A percentile compares a stretch with the other conserved stretches of the same genome.
Evolutionary conservation across 2,888 invertebrate genomes (phyloP).

Genomic region (Loripinus fragilis): DNA sequence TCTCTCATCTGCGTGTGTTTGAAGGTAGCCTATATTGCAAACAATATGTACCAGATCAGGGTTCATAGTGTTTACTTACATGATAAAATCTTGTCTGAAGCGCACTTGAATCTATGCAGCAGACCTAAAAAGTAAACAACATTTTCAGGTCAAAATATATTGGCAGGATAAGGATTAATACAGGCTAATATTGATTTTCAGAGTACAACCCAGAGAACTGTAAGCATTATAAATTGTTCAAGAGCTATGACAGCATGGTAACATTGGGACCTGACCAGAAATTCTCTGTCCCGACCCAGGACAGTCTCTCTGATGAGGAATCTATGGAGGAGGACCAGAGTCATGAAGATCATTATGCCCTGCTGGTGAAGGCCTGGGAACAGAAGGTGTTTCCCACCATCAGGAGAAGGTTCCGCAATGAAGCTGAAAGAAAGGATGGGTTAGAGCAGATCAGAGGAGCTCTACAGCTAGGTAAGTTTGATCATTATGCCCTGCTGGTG

Average conservation of each 20-base stretch:
- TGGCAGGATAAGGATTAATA: too few species aligned
- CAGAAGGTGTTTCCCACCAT: conserved; percentile 83
- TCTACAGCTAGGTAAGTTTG: conserved; percentile 81
- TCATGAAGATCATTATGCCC: conserved; percentile 81
- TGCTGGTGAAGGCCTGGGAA: conserved; percentile 84
- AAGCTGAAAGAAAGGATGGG: conserved; percentile 83
- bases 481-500: conserved; percentile 82
- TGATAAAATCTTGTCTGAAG: too few species aligned
- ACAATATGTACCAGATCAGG: too few species aligned
- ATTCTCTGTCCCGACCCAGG: conserved; percentile 69
- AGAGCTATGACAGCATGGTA: conserved; percentile 79
- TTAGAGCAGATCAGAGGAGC: conserved; percentile 83
- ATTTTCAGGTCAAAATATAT: too few species aligned
- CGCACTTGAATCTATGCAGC: too few species aligned
- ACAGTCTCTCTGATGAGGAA: conserved; percentile 81
- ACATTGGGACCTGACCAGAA: conserved; percentile 76
- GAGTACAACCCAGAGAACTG: conserved; percentile 79
- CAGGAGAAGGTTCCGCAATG: conserved; percentile 82
- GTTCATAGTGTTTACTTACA: too few species aligned
- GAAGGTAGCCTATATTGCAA: too few species aligned
- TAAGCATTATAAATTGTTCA: conserved; percentile 76
- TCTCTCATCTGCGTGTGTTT: too few species aligned
- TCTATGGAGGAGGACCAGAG: conserved; percentile 78
- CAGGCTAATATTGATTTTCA: too few species aligned
- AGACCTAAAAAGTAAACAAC: too few species aligned